Evolutionary conservation across 2,113 vertebrate species (phyloP), one percentile per base, ranked within the genome.

Genomic region (Nestor notabilis): DNA sequence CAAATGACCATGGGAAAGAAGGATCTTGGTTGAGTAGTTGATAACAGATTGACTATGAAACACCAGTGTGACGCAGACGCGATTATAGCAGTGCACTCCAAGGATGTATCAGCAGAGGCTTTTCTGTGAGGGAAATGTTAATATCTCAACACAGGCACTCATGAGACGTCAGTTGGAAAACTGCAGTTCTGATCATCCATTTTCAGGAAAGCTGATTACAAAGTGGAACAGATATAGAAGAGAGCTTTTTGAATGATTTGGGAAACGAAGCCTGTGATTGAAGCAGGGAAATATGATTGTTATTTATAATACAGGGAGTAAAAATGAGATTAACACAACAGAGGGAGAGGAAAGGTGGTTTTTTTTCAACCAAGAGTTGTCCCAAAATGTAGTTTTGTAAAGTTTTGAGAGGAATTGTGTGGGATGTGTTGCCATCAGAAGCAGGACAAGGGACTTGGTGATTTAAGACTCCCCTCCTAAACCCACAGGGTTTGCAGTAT

Each of bases 241-340:
- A 91, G 94, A 93, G 94, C 91, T 94, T 91, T 95, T 82, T 87
- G 95, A 87, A 75, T 96, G 89, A 97, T 95, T 96, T 93, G 83
- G 81, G 87, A 81, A 89, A 96, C 82, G 91, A 93, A 96, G 80
- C 41, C 14, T 93, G 86, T 96, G 96, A 96, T 97, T 95, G 93
- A 91, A 83, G 89, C 89, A 71, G 81, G 91, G 91, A 87, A 95
- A 81, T 77, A 89, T 55, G 93, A 75, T 92, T 94, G 83, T 94
- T 96, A 71, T 95, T 96, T 92, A 71, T 87, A 94, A 81, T 92
- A 65, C 65, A 69, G 79, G 83, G 81, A 93, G 78, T 71, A 58
- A 88, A 89, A 89, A 66, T 47, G 80, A 92, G 47, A 78, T 89
- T 78, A 89, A 43, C 44, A 25, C 43, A 82, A 78, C 46, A 64